Evolutionary conservation across 2,113 vertebrate genomes (phyloP), one percentile per base, ranked within the genome.

Genomic region (Protobothrops mucrosquamatus): DNA sequence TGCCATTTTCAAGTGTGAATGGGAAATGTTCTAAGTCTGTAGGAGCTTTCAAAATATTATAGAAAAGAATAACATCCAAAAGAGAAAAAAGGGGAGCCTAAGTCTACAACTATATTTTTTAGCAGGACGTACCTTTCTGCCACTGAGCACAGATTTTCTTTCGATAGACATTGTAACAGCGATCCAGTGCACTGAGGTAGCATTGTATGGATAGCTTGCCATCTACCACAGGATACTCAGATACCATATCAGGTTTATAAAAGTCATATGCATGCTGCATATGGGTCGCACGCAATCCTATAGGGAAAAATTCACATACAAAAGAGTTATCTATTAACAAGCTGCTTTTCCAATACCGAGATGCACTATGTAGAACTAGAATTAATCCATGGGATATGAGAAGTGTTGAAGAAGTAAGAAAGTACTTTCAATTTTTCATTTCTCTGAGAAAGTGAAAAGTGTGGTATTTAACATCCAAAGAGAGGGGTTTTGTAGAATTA

Each of bases 211-310:
- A 99, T 4, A 99, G 97, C 91, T 99, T 99, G 9, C 99, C 99
- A 51, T 99, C 99, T 56, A 99, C 99, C 24, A 99, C 97, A 0
- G 99, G 99, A 81, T 99, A 99, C 88, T 99, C 99, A 0, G 99
- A 99, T 87, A 98, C 97, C 98, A 99, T 98, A 93, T 99, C 99
- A 3, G 99, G 99, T 91, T 99, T 99, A 94, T 99, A 99, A 94
- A 99, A 99, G 97, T 99, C 99, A 87, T 99, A 99, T 0, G 98
- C 99, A 2, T 99, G 99, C 94, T 99, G 98, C 99, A 99, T 99
- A 89, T 99, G 99, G 46, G 99, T 99, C 88, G 98, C 99, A 90
- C 99, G 98, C 92, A 99, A 95, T 57, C 99, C 99, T 99, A 92
- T 20, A n/a, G 94, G 74, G 18, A 89, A 57, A 95, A 96, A 95